Conservation (phyloP, 2,797 vertebrate species). For the Trachops cirrhosus region DNA sequence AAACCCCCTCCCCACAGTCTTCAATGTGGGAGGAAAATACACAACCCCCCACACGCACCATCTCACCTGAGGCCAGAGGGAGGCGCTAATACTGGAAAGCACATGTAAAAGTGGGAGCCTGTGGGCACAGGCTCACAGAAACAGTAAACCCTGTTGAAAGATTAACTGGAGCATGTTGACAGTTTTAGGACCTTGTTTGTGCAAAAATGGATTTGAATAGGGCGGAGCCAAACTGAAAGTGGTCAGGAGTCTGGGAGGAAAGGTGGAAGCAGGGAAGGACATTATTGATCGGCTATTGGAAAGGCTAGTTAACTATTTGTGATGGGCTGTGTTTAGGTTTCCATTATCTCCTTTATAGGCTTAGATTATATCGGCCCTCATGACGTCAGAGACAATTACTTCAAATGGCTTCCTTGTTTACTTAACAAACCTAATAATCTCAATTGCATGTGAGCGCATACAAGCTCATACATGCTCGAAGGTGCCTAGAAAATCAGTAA, state of each 20-base stretch:
- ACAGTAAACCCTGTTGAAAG: fast-evolving
- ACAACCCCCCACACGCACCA: no score
- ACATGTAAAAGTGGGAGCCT: neutral
- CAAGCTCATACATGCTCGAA: neutral
- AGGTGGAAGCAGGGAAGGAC: neutral
- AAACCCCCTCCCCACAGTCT: neutral
- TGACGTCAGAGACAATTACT: no score
- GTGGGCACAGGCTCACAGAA: neutral
- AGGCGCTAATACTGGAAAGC: neutral
- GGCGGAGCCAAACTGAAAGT: neutral
- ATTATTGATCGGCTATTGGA: neutral
- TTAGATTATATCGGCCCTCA: neutral
- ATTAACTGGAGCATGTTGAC: neutral
- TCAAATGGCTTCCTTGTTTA: neutral
- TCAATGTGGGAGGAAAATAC: neutral
- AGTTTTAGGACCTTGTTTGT: neutral
- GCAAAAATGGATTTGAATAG: neutral
- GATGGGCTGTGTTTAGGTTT: neutral
- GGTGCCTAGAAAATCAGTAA: neutral
- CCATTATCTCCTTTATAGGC: neutral
- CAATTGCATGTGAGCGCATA: neutral
- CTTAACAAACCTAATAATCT: neutral
- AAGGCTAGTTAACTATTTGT: neutral
- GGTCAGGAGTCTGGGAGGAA: neutral
- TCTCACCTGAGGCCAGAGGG: neutral